Evolutionary conservation across 2,888 invertebrate genomes (phyloP).

Genomic region (Agrenia bidenticulata): DNA sequence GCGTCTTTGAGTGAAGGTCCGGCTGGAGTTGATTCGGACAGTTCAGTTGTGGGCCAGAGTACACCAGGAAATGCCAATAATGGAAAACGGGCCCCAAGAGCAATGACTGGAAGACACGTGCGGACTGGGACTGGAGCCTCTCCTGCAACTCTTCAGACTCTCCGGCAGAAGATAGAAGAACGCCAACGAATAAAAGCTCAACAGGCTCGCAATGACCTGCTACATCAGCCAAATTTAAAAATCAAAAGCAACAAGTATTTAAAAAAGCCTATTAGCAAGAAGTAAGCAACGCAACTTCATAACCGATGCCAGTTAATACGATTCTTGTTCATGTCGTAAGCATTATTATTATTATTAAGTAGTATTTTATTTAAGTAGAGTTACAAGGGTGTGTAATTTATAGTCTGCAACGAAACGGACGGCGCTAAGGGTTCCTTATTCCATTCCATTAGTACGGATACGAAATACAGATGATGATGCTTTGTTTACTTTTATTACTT

Average conservation of each 20-base stretch:
- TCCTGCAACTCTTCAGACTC: constrained; percentile 56
- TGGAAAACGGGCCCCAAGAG: constrained; percentile 56
- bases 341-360: neutral
- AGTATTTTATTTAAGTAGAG: too few relatives aligned
- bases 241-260: constrained; percentile 46
- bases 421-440: too few relatives aligned
- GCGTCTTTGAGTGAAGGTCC: constrained; percentile 51
- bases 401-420: too few relatives aligned
- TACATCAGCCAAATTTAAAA: constrained; percentile 40
- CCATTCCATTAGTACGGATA: too few relatives aligned
- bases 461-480: too few relatives aligned
- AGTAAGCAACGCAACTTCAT: constrained; percentile 27
- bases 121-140: constrained; percentile 58
- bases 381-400: constrained; percentile 22
- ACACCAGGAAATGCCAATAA: constrained; percentile 46
- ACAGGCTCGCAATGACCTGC: constrained; percentile 50
- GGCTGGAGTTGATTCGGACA: constrained; percentile 50
- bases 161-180: constrained; percentile 57
- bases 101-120: constrained; percentile 58
- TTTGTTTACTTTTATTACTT: too few relatives aligned
- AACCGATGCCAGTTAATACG: constrained; percentile 44
- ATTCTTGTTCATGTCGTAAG: constrained; percentile 12
- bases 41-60: constrained; percentile 48
- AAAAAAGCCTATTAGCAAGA: constrained; percentile 46
- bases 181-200: constrained; percentile 55